phyloP scores from a whole-genome alignment of 2,888 invertebrate species.

The Onchidella celtica region DNA sequence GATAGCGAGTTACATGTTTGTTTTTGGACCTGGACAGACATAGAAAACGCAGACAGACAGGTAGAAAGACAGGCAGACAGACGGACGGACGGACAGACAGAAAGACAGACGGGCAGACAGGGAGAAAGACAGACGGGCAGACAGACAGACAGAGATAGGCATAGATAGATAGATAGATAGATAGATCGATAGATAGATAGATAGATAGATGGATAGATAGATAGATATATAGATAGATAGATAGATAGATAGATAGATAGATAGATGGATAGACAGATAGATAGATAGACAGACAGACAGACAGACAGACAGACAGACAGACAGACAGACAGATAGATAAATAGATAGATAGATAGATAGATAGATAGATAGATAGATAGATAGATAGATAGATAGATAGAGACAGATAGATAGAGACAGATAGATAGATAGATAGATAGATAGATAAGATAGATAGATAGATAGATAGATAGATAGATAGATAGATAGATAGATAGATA shows the following conservation, averaged over 20 bases:
- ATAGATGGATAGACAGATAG: constrained; percentile 5
- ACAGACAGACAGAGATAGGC: constrained; percentile 20
- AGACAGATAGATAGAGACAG: neutral
- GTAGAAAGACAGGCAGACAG: neutral
- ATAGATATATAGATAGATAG: constrained; percentile 18
- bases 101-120: neutral
- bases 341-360: neutral
- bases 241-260: neutral
- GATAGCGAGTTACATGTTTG: neutral
- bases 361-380: neutral
- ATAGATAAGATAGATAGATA: neutral
- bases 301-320: constrained; percentile 28
- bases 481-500: constrained; percentile 1
- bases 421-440: neutral
- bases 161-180: constrained; percentile 15
- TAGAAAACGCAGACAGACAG: neutral
- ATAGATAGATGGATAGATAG: constrained; percentile 25
- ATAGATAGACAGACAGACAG: constrained; percentile 7
- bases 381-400: neutral
- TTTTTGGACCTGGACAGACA: neutral
- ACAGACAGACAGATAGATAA: constrained; percentile 23
- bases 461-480: constrained; percentile 5
- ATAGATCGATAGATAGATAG: constrained; percentile 19
- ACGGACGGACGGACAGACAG: neutral
- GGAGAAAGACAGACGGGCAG: constrained; percentile 7